Conservation (phyloP, 2,888 invertebrate genomes). For the Leptinotarsa juncta region DNA sequence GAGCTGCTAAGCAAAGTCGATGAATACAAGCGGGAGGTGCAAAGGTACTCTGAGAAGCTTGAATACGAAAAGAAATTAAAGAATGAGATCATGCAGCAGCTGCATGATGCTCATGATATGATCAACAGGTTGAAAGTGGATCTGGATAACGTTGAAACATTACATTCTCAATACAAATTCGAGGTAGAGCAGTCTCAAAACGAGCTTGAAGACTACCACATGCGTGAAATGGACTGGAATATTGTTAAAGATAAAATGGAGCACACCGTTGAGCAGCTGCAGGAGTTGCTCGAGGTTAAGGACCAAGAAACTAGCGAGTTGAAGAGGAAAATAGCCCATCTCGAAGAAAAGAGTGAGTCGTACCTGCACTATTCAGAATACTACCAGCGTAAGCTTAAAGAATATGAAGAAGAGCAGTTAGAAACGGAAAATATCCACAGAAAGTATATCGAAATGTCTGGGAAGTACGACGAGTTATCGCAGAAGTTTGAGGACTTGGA, state of each 20-base stretch:
- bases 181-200: slow-evolving; percentile 49
- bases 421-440: slow-evolving; percentile 56
- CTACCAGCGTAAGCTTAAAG: slow-evolving; percentile 53
- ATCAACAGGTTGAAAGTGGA: slow-evolving; percentile 43
- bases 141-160: slow-evolving; percentile 45
- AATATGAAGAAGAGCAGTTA: slow-evolving; percentile 55
- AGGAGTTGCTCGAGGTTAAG: slow-evolving; percentile 41
- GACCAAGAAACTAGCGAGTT: slow-evolving; percentile 43
- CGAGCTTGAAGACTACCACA: slow-evolving; percentile 49
- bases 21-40: slow-evolving; percentile 45
- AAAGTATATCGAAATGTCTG: slow-evolving; percentile 60
- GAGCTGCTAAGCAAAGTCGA: slow-evolving; percentile 56
- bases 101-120: slow-evolving; percentile 49
- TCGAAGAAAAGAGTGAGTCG: slow-evolving; percentile 49
- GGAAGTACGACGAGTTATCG: slow-evolving; percentile 58
- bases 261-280: slow-evolving; percentile 38
- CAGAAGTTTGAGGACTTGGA: slow-evolving; percentile 56
- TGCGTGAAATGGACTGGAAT: slow-evolving; percentile 49
- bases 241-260: slow-evolving; percentile 48
- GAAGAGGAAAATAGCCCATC: slow-evolving; percentile 37
- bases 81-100: slow-evolving; percentile 49
- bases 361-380: slow-evolving; percentile 51
- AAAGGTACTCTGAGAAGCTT: slow-evolving; percentile 38
- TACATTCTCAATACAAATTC: slow-evolving; percentile 42
- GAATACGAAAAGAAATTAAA: slow-evolving; percentile 46